Base-by-base conservation (phyloP, 2,797 vertebrate genomes). In the Sternotherus odoratus region DNA sequence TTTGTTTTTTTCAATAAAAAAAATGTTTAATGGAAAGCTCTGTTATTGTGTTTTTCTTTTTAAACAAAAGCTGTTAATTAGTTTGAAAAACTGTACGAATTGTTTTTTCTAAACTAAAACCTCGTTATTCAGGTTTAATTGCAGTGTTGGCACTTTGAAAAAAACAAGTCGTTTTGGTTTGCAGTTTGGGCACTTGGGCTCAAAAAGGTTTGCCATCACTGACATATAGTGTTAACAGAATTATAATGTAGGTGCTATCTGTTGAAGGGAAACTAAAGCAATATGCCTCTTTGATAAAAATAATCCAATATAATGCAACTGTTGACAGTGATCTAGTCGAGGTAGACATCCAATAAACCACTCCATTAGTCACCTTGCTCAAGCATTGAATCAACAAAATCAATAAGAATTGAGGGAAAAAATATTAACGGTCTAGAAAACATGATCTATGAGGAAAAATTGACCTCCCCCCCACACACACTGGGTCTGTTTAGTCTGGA, bases 281-380 rank as follows among this genome's bases (percentile, higher is more conserved):
- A 80, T 24, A 50, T 84, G 69, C n/a, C 92, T 85, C 83, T 87
- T 75, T 75, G 88, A 69, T 17, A 85, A 69, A 91, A 82, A 96
- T 91, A 93, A 92, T 85, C 93, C 96, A 95, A 94, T 39, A 77
- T 56, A 72, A 94, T 92, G 87, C 90, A 90, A 93, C 83, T 91
- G 95, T 83, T 89, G 82, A 95, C 90, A 92, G 51, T 16, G 43
- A 83, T 85, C 92, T 16, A 1, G 96, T 95, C 89, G 82, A 96
- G 89, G 24, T 82, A 96, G 94, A 95, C 95, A 94, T 88, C 82
- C 93, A 93, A 97, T 95, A 95, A 96, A 95, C 87, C 77, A 77
- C 78, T 95, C 51, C 74, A 80, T 84, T 36, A 96, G 87, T 96
- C 95, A 95, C 95, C 94, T 89, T 0, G 0, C 94, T 96, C 75